phyloP scores from a whole-genome alignment of 2,888 invertebrate species.

The Calameuta idolon region DNA sequence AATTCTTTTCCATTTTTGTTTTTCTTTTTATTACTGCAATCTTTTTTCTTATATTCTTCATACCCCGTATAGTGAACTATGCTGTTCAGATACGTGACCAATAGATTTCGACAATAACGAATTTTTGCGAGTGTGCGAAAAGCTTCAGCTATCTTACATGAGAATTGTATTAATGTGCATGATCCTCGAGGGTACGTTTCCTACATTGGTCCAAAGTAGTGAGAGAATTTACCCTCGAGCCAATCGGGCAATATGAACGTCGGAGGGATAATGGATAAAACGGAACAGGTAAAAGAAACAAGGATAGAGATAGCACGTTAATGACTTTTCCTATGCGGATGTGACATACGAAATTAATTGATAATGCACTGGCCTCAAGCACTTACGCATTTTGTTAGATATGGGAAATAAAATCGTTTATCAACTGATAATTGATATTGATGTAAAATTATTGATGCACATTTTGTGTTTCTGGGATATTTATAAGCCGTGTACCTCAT shows the following conservation, averaged over 20 bases:
- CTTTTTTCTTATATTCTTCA: background rate
- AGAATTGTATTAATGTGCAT: background rate
- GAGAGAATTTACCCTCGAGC: background rate
- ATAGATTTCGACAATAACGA: background rate
- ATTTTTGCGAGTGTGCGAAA: background rate
- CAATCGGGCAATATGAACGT: background rate
- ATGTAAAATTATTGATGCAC: constrained; percentile 29
- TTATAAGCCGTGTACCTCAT: constrained; percentile 12
- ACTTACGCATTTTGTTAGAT: background rate
- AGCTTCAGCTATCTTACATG: background rate
- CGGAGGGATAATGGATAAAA: constrained; percentile 8
- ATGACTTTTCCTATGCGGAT: background rate
- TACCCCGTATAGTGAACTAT: background rate
- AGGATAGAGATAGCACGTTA: background rate
- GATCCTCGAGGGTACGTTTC: background rate
- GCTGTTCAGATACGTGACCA: background rate
- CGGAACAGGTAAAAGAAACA: background rate
- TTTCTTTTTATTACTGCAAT: background rate
- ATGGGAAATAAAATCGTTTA: background rate
- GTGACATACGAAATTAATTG: background rate
- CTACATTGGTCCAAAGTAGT: background rate
- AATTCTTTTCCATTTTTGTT: background rate
- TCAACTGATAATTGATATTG: constrained; percentile 37
- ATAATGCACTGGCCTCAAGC: background rate
- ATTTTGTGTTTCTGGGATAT: constrained; percentile 11